phyloP scores from a whole-genome alignment of 2,888 invertebrate genomes.

The Clivina fossor region DNA sequence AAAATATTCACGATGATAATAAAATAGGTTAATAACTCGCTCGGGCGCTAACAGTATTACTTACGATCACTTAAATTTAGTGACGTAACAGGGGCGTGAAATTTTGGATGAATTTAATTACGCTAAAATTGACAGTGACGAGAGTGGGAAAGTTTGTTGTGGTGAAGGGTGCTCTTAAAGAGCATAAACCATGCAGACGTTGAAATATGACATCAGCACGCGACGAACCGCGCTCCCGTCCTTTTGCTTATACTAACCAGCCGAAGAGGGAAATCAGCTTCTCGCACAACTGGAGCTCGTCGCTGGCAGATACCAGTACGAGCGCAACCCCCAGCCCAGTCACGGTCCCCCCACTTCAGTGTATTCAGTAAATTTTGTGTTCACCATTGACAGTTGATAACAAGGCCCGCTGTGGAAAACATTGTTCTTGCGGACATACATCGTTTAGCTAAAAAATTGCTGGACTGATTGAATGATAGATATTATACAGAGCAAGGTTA shows the following conservation, averaged over 20 bases:
- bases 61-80: slow-evolving; percentile 27
- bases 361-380: slow-evolving; percentile 6
- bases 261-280: no score
- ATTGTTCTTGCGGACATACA: slow-evolving; percentile 14
- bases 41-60: slow-evolving; percentile 14
- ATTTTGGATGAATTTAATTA: slow-evolving; percentile 29
- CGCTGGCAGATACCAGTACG: no score
- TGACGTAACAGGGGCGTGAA: slow-evolving; percentile 19
- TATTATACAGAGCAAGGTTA: no score
- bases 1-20: no score
- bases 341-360: no score
- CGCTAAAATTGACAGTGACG: slow-evolving; percentile 22
- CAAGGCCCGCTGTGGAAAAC: slow-evolving; percentile 18
- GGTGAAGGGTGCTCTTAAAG: slow-evolving; percentile 9
- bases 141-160: slow-evolving; percentile 16
- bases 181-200: slow-evolving; percentile 4
- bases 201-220: slow-evolving; percentile 22
- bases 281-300: no score
- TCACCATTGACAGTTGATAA: slow-evolving; percentile 25
- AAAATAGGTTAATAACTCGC: slow-evolving; percentile 15
- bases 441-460: no score
- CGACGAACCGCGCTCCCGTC: not conserved
- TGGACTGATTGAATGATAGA: no score
- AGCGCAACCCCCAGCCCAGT: no score
- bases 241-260: no score